These are phyloP conservation scores for Cephus rjabovi DNA, from an alignment of 2,888 invertebrate species.

Conservation along the genomic window DNA sequence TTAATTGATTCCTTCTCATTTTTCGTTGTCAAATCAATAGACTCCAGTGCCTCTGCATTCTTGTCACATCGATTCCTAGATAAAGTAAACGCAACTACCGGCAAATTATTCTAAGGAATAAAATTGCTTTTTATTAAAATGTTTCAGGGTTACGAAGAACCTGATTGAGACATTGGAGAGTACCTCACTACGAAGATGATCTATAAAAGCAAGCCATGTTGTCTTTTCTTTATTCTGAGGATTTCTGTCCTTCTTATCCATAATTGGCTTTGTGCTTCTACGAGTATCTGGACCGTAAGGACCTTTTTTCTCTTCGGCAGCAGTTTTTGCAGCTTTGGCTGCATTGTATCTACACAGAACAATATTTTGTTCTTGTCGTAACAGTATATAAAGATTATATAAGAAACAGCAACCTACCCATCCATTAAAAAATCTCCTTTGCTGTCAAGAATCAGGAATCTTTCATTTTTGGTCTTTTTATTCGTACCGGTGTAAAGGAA, in stretches of 20 bases:
- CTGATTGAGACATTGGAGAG: neutral
- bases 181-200: constrained; percentile 80
- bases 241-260: neutral
- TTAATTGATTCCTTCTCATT: constrained; percentile 88
- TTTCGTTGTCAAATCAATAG: constrained; percentile 83
- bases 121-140: neutral
- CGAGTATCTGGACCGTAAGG: constrained; percentile 12
- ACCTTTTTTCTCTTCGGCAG: neutral
- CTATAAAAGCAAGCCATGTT: constrained; percentile 85
- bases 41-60: constrained; percentile 69
- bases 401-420: constrained; percentile 70
- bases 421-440: constrained; percentile 78
- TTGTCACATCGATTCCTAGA: constrained; percentile 86
- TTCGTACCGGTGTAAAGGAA: constrained; percentile 87
- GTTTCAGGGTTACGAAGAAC: neutral
- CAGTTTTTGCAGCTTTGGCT: neutral
- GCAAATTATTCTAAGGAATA: constrained; percentile 76
- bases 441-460: constrained; percentile 84
- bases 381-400: neutral
- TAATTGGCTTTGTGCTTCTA: constrained; percentile 39
- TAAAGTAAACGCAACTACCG: constrained; percentile 94
- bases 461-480: constrained; percentile 80
- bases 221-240: constrained; percentile 81
- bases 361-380: neutral
- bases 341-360: neutral